Evolutionary conservation across 2,113 vertebrate genomes (phyloP), one percentile per base, ranked within the genome.

Genomic region (Columba livia): DNA sequence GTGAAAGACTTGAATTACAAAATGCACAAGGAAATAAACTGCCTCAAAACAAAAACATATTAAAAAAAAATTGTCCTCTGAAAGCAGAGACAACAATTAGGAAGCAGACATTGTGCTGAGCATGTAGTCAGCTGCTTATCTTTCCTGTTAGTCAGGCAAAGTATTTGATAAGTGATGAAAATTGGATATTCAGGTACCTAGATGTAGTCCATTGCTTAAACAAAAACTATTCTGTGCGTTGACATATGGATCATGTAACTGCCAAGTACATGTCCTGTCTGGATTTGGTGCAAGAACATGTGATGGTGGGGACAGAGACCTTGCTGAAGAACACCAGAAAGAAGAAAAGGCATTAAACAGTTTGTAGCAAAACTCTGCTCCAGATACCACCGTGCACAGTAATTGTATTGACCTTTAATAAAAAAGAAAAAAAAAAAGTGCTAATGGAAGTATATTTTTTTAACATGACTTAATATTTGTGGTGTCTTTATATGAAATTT

Each of bases 231-330:
- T 91, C 32, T 64, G 47, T 71, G 40, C 28, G n/a, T 85, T 93
- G 86, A 85, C 95, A 96, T 95, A 95, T 82, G 94, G 94, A 85
- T 93, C 54, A 17, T 65, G 25, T 47, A 89, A 79, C 67, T 96
- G 95, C 94, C 97, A 97, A 93, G 62, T 82, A 91, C 54, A 84
- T 29, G 51, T 87, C 47, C 62, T 89, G 31, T 77, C 86, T 97
- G 93, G 84, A 66, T 90, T 89, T 80, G 25, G 38, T 78, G 79
- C 58, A 94, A 85, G 81, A 92, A 60, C 62, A 85, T 81, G 66
- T 54, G 72, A 93, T 44, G 38, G 13, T 0, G 4, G 15, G 10
- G 32, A 88, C 47, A 92, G 48, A 67, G 54, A 82, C 17, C 56
- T 79, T 92, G 23, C 56, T 89, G 62, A 93, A 94, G 62, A 90